Base-by-base conservation (phyloP, 2,113 vertebrate species). In the Ranitomeya imitator region DNA sequence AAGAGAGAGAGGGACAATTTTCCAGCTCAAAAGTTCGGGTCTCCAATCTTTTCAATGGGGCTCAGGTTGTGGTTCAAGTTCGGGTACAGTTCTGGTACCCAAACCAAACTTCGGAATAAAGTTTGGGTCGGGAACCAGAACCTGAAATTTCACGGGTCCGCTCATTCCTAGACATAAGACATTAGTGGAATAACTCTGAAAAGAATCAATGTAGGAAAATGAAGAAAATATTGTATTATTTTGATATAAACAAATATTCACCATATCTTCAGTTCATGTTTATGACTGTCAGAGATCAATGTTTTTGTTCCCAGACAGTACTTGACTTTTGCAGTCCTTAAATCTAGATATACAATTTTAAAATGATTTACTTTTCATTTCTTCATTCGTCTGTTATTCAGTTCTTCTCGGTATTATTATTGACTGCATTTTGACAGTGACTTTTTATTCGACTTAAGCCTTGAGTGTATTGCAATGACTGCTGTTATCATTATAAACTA, bases 361-460 rank as follows among this genome's bases (percentile, higher is more conserved):
- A 83, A 83, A 69, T 83, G 63, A 83, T 83, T 83, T 83, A 54
- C 81, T 83, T 83, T 83, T 83, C 81, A 83, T 83, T 83, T 83
- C 23, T 82, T 82, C 80, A 63, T 12, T 63, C 59, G 14, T 21
- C 81, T 67, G 45, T 83, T 83, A 83, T 83, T 54, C 61, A 69
- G 61, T 69, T 83, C 81, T 83, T 37, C 37, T 83, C 13, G n/a
- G 61, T 15, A 83, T 83, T 67, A 37, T 54, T 83, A 83, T 83
- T 83, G 81, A 83, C 81, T 83, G 61, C 19, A 10, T 83, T 69
- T 69, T 83, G 81, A 83, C 81, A 83, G 81, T 83, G 81, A 83
- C 79, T 83, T 83, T 81, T 83, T 45, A 45, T 83, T 37, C 63
- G 61, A 7, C 81, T 83, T 37, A 11, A 54, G 61, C 21, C 80